Percentiles rank a stretch among this genome's conserved stretches.
Evolutionary conservation across 2,113 vertebrate genomes (phyloP).

Genomic region (Arenaria interpres): DNA sequence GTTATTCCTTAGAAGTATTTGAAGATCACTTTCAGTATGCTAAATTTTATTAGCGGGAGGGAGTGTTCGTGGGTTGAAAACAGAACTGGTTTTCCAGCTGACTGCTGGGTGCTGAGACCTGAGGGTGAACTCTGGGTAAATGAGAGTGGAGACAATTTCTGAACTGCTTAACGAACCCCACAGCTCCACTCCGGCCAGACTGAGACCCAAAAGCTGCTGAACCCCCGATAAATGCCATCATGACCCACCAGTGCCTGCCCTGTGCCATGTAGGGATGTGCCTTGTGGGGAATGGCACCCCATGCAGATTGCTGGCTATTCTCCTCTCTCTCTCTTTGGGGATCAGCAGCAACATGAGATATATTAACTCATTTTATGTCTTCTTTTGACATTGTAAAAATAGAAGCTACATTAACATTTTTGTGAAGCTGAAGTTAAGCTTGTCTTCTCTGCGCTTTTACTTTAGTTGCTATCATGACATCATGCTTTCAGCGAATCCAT

Average conservation of each 20-base stretch:
- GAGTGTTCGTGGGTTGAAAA: not conserved
- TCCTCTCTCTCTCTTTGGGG: not conserved
- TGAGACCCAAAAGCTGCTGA: not conserved
- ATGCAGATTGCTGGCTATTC: not conserved
- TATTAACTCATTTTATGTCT: not conserved
- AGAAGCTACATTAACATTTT: not conserved
- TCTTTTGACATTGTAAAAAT: not conserved
- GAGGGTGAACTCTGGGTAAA: not conserved
- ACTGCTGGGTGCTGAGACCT: not conserved
- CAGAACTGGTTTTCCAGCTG: not conserved
- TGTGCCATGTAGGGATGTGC: not conserved
- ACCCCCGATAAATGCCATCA: fast-evolving
- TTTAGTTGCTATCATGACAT: not conserved
- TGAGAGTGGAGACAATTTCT: not conserved
- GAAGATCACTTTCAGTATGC: not conserved
- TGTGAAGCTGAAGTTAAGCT: not conserved
- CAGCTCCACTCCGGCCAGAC: not conserved
- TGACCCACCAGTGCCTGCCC: not conserved
- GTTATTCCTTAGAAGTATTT: not conserved
- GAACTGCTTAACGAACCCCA: not conserved
- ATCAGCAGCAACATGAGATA: not conserved
- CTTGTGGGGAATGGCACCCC: not conserved
- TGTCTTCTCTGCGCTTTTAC: not conserved
- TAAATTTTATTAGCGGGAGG: not conserved
- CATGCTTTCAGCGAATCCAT: not conserved